Percentiles rank a stretch among this genome's conserved stretches.
Evolutionary conservation across 1,140 invertebrate genomes (phyloP).

Genomic region (Chlorops oryzae): DNA sequence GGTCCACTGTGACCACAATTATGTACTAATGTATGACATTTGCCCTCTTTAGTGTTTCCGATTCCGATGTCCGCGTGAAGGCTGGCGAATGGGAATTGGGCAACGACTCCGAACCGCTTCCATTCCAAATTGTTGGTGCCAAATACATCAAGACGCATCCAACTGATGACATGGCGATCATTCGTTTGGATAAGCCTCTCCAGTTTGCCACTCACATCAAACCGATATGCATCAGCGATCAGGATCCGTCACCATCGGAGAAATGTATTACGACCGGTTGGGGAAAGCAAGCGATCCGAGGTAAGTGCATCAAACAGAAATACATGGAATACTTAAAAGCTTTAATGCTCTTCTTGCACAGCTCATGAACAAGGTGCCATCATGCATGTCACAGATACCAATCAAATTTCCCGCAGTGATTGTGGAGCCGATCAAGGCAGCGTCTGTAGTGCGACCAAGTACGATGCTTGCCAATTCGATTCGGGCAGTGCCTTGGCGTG

Average conservation of each 20-base stretch:
- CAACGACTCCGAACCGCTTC: conserved; percentile 69
- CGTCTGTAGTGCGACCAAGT: conserved; percentile 51
- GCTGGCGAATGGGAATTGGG: conserved; percentile 82
- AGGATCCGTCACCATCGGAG: conserved; percentile 48
- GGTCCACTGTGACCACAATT: no score
- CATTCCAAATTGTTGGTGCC: conserved; percentile 69
- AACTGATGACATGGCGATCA: conserved; percentile 66
- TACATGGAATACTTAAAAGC: no score
- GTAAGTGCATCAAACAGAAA: no score
- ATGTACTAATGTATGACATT: no score
- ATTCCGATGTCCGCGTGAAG: conserved; percentile 63
- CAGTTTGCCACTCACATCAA: conserved; percentile 65
- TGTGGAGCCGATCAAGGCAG: conserved; percentile 30
- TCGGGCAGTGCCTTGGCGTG: conserved; percentile 72
- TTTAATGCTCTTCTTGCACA: no score
- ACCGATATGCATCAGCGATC: conserved; percentile 62
- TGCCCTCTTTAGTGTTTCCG: conserved; percentile 25
- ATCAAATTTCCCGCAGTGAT: conserved; percentile 47
- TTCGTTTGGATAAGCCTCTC: conserved; percentile 57
- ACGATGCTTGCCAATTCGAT: conserved; percentile 62
- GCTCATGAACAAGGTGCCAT: conserved; percentile 64
- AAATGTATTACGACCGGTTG: conserved; percentile 73
- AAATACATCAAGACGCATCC: conserved; percentile 66
- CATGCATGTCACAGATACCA: conserved; percentile 66
- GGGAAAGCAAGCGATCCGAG: conserved; percentile 71